phyloP scores from a whole-genome alignment of 2,888 invertebrate genomes.

The Alloplasta piceator region DNA sequence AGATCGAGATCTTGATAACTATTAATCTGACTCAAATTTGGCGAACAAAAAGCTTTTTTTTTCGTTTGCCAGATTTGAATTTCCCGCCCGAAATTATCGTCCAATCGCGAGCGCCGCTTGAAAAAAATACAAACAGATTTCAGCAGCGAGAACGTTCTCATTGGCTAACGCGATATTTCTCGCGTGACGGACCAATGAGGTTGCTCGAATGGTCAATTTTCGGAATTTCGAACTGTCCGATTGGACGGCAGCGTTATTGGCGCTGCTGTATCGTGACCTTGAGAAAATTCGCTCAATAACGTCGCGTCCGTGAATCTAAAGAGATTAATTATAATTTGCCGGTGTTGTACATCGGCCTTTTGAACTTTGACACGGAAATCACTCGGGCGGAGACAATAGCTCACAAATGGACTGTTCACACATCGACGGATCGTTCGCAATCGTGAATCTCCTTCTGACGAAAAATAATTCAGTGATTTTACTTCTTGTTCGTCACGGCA shows the following conservation, averaged over 20 bases:
- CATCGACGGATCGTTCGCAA: slow-evolving; percentile 43
- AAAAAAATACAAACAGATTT: too few relatives aligned
- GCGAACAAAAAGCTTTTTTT: not conserved
- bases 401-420: slow-evolving; percentile 40
- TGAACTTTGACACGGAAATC: slow-evolving; percentile 55
- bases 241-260: too few relatives aligned
- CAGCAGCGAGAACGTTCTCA: too few relatives aligned
- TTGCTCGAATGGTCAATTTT: too few relatives aligned
- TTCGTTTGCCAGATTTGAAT: not conserved
- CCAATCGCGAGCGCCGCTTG: too few relatives aligned
- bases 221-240: too few relatives aligned
- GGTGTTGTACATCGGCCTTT: slow-evolving; percentile 9
- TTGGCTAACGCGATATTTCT: too few relatives aligned
- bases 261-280: too few relatives aligned
- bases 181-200: too few relatives aligned
- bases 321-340: slow-evolving; percentile 44
- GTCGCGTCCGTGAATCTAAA: slow-evolving; percentile 18
- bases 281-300: not conserved
- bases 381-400: slow-evolving; percentile 2
- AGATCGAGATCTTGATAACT: not conserved
- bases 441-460: slow-evolving; percentile 5
- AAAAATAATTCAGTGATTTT: slow-evolving; percentile 31
- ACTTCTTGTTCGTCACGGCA: not conserved
- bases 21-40: not conserved
- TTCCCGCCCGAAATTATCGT: too few relatives aligned